Evolutionary conservation across 2,113 vertebrate genomes (phyloP), one percentile per base, ranked within the genome.

Genomic region (Zosterops japonicus): DNA sequence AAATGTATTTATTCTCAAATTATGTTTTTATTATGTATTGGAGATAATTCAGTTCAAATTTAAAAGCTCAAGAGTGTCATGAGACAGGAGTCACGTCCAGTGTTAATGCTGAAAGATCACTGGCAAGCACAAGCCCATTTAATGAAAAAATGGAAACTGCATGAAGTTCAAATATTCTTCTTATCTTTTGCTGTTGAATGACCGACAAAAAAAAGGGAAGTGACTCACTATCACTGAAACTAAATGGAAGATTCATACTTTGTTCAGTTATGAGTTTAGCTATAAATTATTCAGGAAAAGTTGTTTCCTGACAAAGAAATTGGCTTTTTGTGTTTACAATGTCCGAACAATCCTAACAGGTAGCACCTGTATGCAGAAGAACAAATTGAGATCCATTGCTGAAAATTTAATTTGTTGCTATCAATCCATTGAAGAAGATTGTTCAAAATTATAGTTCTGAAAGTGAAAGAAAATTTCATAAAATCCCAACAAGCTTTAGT

Each of bases 191-290:
- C 13, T 68, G 31, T 35, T 84, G 74, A 95, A 91, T 82, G 78
- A 75, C 61, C 9, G 0, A 78, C 78, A 82, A 71, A 94, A 94
- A 50, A 52, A 94, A 71, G 24, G 84, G 69, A 95, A 95, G 46
- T 91, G 64, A 94, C 69, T 95, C 81, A 91, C 35, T 91, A 11
- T 79, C 89, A 80, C 29, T 90, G 70, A 90, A 96, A 84, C 6
- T 71, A 67, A 93, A 60, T 31, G 44, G 39, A 70, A 31, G 53
- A 70, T 87, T 93, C 72, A 53, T 77, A 46, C 21, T 83, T 77
- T 69, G 61, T 50, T 79, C 64, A 67, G 35, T 44, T 79, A 87
- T 44, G 28, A 71, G 59, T 69, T 94, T 60, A 65, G 49, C 13
- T 56, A 76, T 68, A 71, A 93, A 92, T 87, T 94, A 69, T 84